phyloP scores from a whole-genome alignment of 2,113 vertebrate species.

The Macaca nemestrina region DNA sequence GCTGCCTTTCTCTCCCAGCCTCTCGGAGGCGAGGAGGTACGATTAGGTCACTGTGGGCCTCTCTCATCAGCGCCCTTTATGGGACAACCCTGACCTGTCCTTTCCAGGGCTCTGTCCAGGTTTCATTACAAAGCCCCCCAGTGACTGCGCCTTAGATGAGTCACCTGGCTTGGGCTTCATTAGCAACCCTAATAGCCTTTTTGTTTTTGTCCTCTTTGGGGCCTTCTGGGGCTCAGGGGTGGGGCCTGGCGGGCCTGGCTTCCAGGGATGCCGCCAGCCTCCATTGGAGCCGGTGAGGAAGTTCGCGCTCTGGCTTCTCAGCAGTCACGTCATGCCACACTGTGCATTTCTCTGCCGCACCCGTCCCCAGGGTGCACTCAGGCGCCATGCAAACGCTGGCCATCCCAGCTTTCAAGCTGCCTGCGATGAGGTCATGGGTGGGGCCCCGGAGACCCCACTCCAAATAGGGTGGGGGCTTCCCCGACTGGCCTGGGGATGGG shows the following conservation, averaged over 20 bases:
- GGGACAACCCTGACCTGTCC: slow-evolving; percentile 51
- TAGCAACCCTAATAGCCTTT: slow-evolving; percentile 10
- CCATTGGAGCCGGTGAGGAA: background rate
- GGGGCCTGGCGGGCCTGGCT: slow-evolving; percentile 38
- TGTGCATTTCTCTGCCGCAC: slow-evolving; percentile 54
- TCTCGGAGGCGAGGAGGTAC: background rate
- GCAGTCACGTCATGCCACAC: slow-evolving; percentile 50
- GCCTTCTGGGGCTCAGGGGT: background rate
- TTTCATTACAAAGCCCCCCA: background rate
- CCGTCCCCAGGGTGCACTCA: slow-evolving; percentile 64
- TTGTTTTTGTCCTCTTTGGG: slow-evolving; percentile 42
- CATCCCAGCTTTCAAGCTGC: slow-evolving; percentile 29
- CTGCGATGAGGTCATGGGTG: slow-evolving; percentile 75
- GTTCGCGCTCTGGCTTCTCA: background rate
- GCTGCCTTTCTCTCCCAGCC: background rate
- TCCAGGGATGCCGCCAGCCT: slow-evolving; percentile 36
- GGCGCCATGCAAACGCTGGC: slow-evolving; percentile 62
- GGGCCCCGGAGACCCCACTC: slow-evolving; percentile 60
- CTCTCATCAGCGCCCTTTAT: background rate
- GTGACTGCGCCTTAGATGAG: background rate
- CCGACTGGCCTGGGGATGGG: background rate
- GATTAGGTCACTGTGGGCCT: background rate
- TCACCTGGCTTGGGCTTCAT: slow-evolving; percentile 52
- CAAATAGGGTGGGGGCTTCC: slow-evolving; percentile 57
- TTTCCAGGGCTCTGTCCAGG: slow-evolving; percentile 35